Evolutionary conservation across 2,113 vertebrate species (phyloP).

Genomic region (Peucedramus taeniatus): DNA sequence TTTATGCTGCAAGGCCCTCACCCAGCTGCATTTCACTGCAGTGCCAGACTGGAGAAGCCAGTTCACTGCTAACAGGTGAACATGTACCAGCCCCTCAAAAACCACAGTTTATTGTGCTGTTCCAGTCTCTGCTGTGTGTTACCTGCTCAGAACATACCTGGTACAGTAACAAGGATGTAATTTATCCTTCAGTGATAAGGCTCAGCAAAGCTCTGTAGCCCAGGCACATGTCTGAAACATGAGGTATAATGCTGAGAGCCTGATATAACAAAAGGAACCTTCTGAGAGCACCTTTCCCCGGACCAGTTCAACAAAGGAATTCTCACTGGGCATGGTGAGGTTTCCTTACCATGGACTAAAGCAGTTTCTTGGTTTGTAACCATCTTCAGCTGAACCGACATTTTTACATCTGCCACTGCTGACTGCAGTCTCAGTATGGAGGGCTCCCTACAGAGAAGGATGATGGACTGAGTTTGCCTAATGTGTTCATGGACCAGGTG

Average conservation of each 20-base stretch:
- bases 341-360: background rate
- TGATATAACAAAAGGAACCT: background rate
- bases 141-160: background rate
- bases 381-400: background rate
- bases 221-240: background rate
- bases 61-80: background rate
- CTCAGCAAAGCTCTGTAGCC: background rate
- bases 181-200: background rate
- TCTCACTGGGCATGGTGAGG: background rate
- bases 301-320: background rate
- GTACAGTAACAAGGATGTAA: background rate
- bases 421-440: background rate
- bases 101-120: background rate
- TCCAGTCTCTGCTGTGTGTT: background rate
- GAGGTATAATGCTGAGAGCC: background rate
- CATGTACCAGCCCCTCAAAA: accelerated
- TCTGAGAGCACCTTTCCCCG: background rate
- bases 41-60: background rate
- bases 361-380: background rate
- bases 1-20: background rate
- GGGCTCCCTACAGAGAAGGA: background rate
- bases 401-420: background rate
- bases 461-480: background rate
- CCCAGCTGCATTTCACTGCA: background rate
- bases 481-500: background rate